Evolutionary conservation across 1,140 invertebrate species (phyloP).

Genomic region (Bradynema listronoti): DNA sequence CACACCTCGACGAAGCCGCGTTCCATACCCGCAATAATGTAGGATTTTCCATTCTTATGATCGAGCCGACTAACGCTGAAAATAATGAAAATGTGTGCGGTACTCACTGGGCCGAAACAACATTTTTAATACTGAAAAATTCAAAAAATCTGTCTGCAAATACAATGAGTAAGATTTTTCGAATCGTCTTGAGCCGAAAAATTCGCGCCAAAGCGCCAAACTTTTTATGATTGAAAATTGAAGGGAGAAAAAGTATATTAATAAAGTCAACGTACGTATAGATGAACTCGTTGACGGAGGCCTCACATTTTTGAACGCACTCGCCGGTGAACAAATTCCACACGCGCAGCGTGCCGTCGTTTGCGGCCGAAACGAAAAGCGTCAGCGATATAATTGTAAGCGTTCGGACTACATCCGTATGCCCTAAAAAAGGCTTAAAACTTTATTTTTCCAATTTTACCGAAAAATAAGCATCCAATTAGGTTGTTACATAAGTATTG

Average conservation of each 20-base stretch:
- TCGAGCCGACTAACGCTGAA: conserved; percentile 5
- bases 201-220: not conserved
- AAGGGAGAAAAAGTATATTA: not conserved
- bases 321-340: conserved; percentile 68
- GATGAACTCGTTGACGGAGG: conserved; percentile 68
- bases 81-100: not conserved
- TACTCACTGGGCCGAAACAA: no score
- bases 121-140: no score
- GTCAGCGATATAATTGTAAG: conserved; percentile 67
- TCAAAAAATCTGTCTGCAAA: no score
- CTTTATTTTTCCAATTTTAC: no score
- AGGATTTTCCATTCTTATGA: conserved; percentile 6
- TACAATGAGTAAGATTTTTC: no score
- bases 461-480: no score
- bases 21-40: conserved; percentile 73
- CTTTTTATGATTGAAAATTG: not conserved
- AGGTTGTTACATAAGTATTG: not conserved
- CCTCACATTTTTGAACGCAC: conserved; percentile 71
- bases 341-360: conserved; percentile 75
- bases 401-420: conserved; percentile 81
- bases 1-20: conserved; percentile 79
- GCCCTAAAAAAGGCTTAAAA: conserved; percentile 64
- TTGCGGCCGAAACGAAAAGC: conserved; percentile 77
- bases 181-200: not conserved
- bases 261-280: conserved; percentile 62